Evolutionary conservation across 2,113 vertebrate species (phyloP).

Genomic region (Gymnarchus niloticus): DNA sequence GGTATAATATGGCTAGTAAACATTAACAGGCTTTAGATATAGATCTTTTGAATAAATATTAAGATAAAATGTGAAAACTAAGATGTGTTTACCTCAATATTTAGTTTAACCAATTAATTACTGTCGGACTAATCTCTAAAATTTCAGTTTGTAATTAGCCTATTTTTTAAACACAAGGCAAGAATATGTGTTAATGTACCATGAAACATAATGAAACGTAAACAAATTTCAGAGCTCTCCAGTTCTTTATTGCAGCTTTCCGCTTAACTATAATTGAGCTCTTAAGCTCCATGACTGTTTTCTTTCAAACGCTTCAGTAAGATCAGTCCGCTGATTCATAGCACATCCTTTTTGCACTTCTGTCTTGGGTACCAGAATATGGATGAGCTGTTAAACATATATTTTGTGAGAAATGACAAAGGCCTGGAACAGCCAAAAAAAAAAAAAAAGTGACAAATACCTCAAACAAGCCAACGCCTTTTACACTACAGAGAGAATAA

Average conservation of each 20-base stretch:
- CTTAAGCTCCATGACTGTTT: background rate
- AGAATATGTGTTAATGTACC: background rate
- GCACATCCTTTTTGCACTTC: background rate
- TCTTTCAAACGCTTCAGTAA: background rate
- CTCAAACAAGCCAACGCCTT: background rate
- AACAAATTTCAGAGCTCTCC: background rate
- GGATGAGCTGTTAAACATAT: background rate
- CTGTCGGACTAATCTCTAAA: background rate
- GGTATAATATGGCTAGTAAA: background rate
- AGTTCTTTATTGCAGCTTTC: background rate
- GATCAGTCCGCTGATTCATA: background rate
- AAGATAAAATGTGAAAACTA: background rate
- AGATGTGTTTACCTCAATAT: background rate
- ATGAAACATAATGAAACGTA: background rate
- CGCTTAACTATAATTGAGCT: background rate
- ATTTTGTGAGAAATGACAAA: background rate
- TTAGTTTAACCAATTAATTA: background rate
- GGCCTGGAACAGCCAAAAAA: background rate
- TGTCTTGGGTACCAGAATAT: background rate
- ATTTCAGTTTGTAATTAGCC: background rate
- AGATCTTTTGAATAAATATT: background rate
- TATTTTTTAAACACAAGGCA: background rate
- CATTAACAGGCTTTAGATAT: background rate
- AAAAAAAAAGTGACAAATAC: background rate
- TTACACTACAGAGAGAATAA: background rate